Conservation (phyloP, 2,888 invertebrate species). For the Hypena proboscidalis region DNA sequence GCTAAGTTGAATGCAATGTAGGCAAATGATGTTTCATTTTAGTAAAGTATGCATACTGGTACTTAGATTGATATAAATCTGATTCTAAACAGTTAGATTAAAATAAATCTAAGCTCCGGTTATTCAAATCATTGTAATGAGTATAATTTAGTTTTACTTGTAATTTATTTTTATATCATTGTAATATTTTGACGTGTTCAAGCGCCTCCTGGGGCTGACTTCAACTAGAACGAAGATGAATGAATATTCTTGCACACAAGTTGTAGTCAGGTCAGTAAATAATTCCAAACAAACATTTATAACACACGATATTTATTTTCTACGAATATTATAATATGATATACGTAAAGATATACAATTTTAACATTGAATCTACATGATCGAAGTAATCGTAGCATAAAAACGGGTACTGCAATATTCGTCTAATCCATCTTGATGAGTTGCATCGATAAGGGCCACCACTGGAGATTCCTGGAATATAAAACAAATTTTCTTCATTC, state of each 20-base stretch:
- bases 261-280: not conserved
- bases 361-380: conserved; percentile 44
- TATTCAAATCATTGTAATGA: too few relatives aligned
- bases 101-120: too few relatives aligned
- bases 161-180: too few relatives aligned
- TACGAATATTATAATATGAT: conserved; percentile 26
- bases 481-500: too few relatives aligned
- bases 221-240: too few relatives aligned
- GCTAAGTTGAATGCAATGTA: too few relatives aligned
- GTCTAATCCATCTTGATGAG: conserved; percentile 64
- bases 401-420: not conserved
- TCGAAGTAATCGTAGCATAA: not conserved
- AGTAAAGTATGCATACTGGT: too few relatives aligned
- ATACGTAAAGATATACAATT: conserved; percentile 16
- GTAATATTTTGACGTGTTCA: too few relatives aligned
- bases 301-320: conserved; percentile 47
- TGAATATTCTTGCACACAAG: too few relatives aligned
- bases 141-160: too few relatives aligned
- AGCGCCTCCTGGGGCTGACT: too few relatives aligned
- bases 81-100: not conserved
- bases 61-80: not conserved
- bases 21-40: too few relatives aligned
- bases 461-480: conserved; percentile 54
- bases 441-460: conserved; percentile 49
- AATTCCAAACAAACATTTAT: conserved; percentile 15